These are phyloP conservation scores for Diacarnus erythraeanus DNA, from an alignment of 37 sponge, comb jelly and placozoan genomes.

Conservation along the genomic window DNA sequence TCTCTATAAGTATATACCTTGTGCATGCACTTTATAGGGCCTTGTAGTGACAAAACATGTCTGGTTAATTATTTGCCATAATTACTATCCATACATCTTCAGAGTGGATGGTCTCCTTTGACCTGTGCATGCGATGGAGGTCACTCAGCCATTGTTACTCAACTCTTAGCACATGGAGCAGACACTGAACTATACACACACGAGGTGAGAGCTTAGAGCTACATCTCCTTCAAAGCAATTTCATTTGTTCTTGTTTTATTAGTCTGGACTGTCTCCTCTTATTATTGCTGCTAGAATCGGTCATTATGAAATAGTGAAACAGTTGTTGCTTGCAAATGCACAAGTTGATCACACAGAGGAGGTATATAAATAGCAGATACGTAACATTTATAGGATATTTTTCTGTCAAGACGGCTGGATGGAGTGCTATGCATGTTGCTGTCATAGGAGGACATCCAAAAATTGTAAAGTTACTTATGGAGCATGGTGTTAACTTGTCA, in stretches of 20 bases:
- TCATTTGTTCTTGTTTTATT: neutral
- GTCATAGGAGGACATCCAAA: neutral
- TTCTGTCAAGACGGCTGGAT: neutral
- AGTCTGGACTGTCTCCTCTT: neutral
- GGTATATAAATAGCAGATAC: neutral
- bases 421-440: neutral
- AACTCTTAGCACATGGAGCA: neutral
- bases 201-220: neutral
- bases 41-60: too few species aligned
- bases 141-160: neutral
- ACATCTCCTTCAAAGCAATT: neutral
- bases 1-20: too few species aligned
- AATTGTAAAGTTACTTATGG: neutral
- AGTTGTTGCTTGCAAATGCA: constrained; percentile 2
- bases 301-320: neutral
- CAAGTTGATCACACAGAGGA: neutral
- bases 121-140: neutral
- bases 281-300: neutral
- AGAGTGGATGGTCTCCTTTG: neutral
- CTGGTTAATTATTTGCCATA: too few species aligned
- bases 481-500: neutral
- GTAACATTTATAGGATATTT: neutral
- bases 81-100: too few species aligned
- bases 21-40: too few species aligned
- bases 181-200: neutral